Percentiles rank a stretch among this genome's conserved stretches.
These are phyloP conservation scores for Helicoverpa zea DNA, from an alignment of 1,140 invertebrate genomes.

Conservation along the genomic window DNA sequence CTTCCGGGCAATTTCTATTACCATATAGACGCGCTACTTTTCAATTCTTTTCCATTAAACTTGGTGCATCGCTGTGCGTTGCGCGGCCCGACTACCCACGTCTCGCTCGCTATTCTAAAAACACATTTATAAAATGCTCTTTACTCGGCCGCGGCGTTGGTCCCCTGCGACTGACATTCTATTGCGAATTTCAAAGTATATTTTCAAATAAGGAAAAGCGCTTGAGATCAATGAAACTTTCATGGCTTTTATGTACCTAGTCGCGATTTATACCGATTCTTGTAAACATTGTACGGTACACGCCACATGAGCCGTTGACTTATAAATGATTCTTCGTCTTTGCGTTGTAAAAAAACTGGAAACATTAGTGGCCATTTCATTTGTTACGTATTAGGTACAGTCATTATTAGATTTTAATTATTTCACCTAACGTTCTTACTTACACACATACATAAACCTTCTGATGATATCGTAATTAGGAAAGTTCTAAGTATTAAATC, in stretches of 20 bases:
- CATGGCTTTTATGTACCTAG: conserved; percentile 58
- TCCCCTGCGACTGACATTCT: conserved; percentile 80
- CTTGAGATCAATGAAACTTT: conserved; percentile 76
- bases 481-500: too few relatives aligned
- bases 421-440: too few relatives aligned
- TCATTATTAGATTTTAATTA: too few relatives aligned
- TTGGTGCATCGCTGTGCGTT: conserved; percentile 83
- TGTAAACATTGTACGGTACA: conserved; percentile 33
- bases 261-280: conserved; percentile 15
- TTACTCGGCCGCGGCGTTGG: conserved; percentile 72
- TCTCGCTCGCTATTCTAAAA: conserved; percentile 76
- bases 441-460: too few relatives aligned
- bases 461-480: too few relatives aligned
- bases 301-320: conserved; percentile 35
- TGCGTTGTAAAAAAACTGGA: neutral
- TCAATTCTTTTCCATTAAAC: conserved; percentile 87
- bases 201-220: conserved; percentile 76
- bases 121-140: conserved; percentile 86
- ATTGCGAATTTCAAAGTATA: conserved; percentile 80
- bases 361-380: neutral
- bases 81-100: conserved; percentile 66
- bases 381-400: too few relatives aligned
- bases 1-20: conserved; percentile 86
- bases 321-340: conserved; percentile 5
- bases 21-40: conserved; percentile 86